Evolutionary conservation across 1,140 invertebrate genomes (phyloP), one percentile per base, ranked within the genome.

Genomic region (Drosophila rufa): DNA sequence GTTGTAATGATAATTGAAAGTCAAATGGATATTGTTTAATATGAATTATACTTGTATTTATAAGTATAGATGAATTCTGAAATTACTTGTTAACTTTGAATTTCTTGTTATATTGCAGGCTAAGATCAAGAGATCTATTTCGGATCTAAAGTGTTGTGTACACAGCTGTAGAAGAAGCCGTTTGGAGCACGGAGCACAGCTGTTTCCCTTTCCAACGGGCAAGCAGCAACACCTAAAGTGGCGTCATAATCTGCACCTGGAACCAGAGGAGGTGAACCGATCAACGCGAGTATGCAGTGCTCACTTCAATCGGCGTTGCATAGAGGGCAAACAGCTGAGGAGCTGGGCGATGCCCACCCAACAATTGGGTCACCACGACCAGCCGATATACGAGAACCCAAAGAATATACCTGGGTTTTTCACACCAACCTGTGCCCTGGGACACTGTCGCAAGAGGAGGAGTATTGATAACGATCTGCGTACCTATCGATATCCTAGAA

Each of bases 371-470:
- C 91, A 92, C 27, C 50, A 65, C 9, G 65, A 75, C 27, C 82
- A 83, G 22, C 73, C 77, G 2, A 90, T 92, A 25, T 90, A 81
- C 68, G 91, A 92, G 57, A 92, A 92, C 61, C 91, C 87, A 3
- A 89, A 92, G 68, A 91, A 91, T 50, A 79, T 92, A 51, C 91
- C 86, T 1, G 84, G 81, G 8, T 84, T 92, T 48, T 91, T 91
- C 53, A 70, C 91, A 12, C 91, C 87, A 15, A 82, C 79, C 43
- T 92, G 91, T 61, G 78, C 79, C 8, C 64, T 92, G 40, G 57
- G 53, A 6, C 91, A 91, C 43, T 92, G 91, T 19, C 76, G 84
- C 15, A 75, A 92, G 40, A 67, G 87, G 2, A 62, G 83, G 1
- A 85, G 81, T 40, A 77, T 91, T 43, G 79, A 92, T 51, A 91